phyloP scores from a whole-genome alignment of 2,797 vertebrate genomes.

The Crypturellus tataupa region DNA sequence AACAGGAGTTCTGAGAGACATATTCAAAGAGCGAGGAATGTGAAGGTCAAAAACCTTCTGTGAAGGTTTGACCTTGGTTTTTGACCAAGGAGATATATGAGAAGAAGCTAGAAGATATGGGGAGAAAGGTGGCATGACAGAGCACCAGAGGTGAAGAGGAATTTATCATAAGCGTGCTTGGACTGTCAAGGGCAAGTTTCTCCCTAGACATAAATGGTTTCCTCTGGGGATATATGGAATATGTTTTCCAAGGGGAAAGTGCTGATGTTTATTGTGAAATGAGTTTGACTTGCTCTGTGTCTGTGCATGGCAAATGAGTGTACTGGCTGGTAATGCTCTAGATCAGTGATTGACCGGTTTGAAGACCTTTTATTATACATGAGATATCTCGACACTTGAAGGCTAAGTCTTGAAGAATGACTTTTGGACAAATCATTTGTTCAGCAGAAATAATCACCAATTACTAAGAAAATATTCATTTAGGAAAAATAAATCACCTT shows the following conservation, averaged over 20 bases:
- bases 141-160: slow-evolving; percentile 3
- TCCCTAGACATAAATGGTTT: not conserved
- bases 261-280: not conserved
- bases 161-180: slow-evolving; percentile 1
- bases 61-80: too few species aligned
- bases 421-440: not conserved
- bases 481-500: not conserved
- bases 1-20: not conserved
- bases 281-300: not conserved
- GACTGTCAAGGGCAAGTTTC: not conserved
- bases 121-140: rapidly evolving
- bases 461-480: slow-evolving; percentile 37
- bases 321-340: not conserved
- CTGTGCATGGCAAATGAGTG: not conserved
- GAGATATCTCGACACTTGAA: not conserved
- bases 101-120: not conserved
- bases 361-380: slow-evolving; percentile 1
- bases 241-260: rapidly evolving
- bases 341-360: slow-evolving; percentile 23
- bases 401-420: not conserved
- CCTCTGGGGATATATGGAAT: not conserved
- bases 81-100: not conserved
- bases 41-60: too few species aligned
- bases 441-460: slow-evolving; percentile 2
- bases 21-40: not conserved